Percentiles rank a stretch among this genome's conserved stretches.
Conservation (phyloP, 2,113 vertebrate species). For the Lasiurus borealis region DNA sequence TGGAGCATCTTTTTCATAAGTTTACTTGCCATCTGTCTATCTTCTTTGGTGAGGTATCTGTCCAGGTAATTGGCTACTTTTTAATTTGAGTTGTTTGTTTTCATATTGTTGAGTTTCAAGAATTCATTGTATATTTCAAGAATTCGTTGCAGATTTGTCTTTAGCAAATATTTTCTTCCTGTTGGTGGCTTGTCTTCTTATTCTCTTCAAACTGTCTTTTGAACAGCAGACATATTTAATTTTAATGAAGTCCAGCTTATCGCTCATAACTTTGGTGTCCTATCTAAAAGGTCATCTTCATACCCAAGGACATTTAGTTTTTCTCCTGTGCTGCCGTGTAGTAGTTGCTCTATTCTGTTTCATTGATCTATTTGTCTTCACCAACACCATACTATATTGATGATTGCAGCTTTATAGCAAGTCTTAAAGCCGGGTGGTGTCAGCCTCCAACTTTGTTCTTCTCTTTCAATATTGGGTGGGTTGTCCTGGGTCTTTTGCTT, state of each 20-base stretch:
- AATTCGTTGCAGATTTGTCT: background rate
- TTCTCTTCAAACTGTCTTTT: too few relatives aligned
- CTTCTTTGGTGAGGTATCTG: background rate
- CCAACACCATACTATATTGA: background rate
- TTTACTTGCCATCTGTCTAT: too few relatives aligned
- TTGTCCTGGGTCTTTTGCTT: background rate
- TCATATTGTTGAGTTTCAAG: background rate
- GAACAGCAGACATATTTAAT: too few relatives aligned
- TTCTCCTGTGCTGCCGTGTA: background rate
- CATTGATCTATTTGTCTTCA: background rate
- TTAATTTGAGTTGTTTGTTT: background rate
- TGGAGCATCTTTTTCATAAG: background rate
- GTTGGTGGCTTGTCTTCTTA: background rate
- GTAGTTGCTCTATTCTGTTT: background rate
- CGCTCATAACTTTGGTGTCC: accelerated
- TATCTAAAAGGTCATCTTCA: background rate
- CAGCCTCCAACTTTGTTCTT: background rate
- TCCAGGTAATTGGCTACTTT: too few relatives aligned
- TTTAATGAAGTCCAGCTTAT: too few relatives aligned
- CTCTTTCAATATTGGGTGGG: background rate
- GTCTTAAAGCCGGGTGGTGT: accelerated
- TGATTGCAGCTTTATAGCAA: too few relatives aligned
- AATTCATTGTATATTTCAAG: background rate
- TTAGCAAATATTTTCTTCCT: background rate
- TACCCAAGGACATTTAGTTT: background rate